Evolutionary conservation across 2,888 invertebrate genomes (phyloP).

Genomic region (Diarsia dahlii): DNA sequence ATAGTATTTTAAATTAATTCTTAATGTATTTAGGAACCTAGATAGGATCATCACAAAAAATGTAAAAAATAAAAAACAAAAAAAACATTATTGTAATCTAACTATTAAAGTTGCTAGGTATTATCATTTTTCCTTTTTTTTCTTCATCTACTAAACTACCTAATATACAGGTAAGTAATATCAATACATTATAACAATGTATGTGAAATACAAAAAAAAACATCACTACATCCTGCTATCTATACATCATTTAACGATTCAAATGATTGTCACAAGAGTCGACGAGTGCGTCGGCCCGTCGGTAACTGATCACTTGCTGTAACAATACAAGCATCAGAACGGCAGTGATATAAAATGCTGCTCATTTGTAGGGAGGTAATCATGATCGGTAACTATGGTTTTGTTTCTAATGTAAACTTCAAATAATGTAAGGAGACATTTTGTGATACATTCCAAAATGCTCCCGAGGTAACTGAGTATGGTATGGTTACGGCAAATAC

Average conservation of each 20-base stretch:
- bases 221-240: neutral
- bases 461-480: neutral
- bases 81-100: neutral
- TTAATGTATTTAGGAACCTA: too few species aligned
- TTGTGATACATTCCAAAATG: neutral
- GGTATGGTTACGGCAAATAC: neutral
- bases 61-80: neutral
- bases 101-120: constrained; percentile 19
- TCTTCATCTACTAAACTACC: neutral
- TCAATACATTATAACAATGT: neutral
- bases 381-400: neutral
- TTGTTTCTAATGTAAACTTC: neutral
- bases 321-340: neutral
- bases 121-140: constrained; percentile 4
- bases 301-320: neutral
- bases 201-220: neutral
- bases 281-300: neutral
- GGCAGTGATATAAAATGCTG: neutral
- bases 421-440: neutral
- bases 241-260: neutral
- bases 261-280: neutral
- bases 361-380: neutral
- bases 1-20: too few species aligned
- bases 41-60: too few species aligned
- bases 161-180: constrained; percentile 3